A percentile compares a stretch with the other conserved stretches of the same genome.
Evolutionary conservation across 2,113 vertebrate genomes (phyloP).

Genomic region (Acrocephalus kingi): DNA sequence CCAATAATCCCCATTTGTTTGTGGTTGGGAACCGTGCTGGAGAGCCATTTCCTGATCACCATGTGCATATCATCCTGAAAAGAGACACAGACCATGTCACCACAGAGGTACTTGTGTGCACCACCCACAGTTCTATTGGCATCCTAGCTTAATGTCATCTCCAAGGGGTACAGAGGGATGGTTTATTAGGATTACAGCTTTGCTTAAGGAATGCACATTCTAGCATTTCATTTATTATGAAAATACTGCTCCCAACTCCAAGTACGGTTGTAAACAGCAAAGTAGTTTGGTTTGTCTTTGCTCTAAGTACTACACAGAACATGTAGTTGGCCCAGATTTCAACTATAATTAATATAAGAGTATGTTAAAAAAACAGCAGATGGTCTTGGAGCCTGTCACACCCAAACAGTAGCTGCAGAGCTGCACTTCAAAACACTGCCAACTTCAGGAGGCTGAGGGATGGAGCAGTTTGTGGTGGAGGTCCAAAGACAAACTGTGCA

Average conservation of each 20-base stretch:
- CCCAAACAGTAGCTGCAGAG: background rate
- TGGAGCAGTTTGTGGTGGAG: background rate
- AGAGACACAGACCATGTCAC: background rate
- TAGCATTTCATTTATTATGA: background rate
- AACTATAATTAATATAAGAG: background rate
- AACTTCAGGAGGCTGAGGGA: background rate
- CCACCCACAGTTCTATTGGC: background rate
- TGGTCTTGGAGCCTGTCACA: background rate
- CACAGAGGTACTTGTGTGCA: background rate
- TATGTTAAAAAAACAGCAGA: background rate
- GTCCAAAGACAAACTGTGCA: background rate
- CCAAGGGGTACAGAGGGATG: background rate
- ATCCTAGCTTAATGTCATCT: background rate
- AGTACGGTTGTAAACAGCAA: background rate
- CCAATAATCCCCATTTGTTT: constrained; percentile 95
- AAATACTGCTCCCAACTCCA: background rate
- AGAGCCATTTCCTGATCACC: constrained; percentile 95
- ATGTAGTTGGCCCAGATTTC: background rate
- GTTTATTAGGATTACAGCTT: background rate
- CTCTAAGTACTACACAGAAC: background rate
- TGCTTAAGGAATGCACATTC: background rate
- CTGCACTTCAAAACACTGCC: background rate
- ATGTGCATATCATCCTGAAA: constrained; percentile 94
- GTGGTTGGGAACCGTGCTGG: constrained; percentile 89
- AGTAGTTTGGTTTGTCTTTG: background rate